Evolutionary conservation across 2,797 vertebrate species (phyloP).

Genomic region (Tauraco hartlaubi): DNA sequence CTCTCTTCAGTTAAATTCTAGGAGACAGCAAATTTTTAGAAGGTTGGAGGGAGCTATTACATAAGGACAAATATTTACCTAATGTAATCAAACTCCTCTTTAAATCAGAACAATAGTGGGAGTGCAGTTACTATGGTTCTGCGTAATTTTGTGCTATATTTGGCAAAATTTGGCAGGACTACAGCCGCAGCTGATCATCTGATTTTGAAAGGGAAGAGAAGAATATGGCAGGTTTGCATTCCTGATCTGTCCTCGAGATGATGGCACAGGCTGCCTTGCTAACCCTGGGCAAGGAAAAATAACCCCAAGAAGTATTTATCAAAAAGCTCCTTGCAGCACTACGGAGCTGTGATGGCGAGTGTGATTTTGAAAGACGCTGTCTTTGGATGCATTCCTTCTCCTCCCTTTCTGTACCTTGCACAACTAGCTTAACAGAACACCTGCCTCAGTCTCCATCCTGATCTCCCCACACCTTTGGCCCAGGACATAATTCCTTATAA

Average conservation of each 20-base stretch:
- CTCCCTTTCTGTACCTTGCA: neutral
- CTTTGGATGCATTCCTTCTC: neutral
- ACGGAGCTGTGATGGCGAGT: neutral
- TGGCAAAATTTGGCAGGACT: constrained; percentile 74
- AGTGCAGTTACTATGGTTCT: constrained; percentile 79
- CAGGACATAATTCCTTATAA: neutral
- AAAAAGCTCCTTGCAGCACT: neutral
- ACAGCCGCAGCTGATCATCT: constrained; percentile 79
- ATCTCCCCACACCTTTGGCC: neutral
- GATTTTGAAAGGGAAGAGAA: constrained; percentile 75
- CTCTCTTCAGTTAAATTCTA: constrained; percentile 57
- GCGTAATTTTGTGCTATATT: constrained; percentile 82
- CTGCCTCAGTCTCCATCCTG: too few species aligned
- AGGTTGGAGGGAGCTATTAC: constrained; percentile 73
- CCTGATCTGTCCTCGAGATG: constrained; percentile 59
- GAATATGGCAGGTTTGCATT: constrained; percentile 76
- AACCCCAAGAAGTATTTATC: neutral
- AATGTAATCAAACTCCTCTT: constrained; percentile 80
- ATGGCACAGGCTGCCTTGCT: constrained; percentile 34
- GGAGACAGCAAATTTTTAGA: constrained; percentile 70
- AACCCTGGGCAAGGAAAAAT: neutral
- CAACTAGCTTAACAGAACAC: neutral
- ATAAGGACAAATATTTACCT: constrained; percentile 81
- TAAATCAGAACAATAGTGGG: constrained; percentile 73
- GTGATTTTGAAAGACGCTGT: neutral